Conservation (phyloP, 2,797 vertebrate genomes). For the Spinus pinus region DNA sequence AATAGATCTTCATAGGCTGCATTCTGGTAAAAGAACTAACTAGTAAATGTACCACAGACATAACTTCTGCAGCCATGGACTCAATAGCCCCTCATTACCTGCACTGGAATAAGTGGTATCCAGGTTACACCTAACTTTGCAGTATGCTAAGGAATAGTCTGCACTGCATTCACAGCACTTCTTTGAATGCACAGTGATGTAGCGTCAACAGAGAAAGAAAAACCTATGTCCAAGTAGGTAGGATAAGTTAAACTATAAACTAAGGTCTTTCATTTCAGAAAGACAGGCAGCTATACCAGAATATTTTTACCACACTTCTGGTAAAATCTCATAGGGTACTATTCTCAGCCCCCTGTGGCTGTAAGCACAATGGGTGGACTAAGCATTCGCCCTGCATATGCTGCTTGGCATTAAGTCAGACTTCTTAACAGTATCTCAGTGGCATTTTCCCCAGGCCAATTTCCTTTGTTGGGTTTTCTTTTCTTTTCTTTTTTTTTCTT, state of each 20-base stretch:
- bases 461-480: constrained; percentile 8
- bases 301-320: not conserved
- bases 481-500: not conserved
- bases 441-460: constrained; percentile 32
- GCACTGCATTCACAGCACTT: not conserved
- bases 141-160: not conserved
- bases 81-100: not conserved
- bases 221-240: not conserved
- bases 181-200: not conserved
- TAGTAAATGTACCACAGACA: not conserved
- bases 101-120: not conserved
- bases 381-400: not conserved
- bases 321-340: not conserved
- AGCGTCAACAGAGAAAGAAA: not conserved
- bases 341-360: constrained; percentile 44
- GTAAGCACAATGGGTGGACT: constrained; percentile 10
- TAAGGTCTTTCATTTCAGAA: constrained; percentile 13
- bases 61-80: not conserved
- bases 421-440: constrained; percentile 45
- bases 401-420: constrained; percentile 31
- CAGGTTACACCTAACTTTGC: not conserved
- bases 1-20: not conserved
- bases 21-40: not conserved
- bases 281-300: not conserved
- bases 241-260: not conserved